Evolutionary conservation across 2,888 invertebrate genomes (phyloP).

Genomic region (Meganola albula): DNA sequence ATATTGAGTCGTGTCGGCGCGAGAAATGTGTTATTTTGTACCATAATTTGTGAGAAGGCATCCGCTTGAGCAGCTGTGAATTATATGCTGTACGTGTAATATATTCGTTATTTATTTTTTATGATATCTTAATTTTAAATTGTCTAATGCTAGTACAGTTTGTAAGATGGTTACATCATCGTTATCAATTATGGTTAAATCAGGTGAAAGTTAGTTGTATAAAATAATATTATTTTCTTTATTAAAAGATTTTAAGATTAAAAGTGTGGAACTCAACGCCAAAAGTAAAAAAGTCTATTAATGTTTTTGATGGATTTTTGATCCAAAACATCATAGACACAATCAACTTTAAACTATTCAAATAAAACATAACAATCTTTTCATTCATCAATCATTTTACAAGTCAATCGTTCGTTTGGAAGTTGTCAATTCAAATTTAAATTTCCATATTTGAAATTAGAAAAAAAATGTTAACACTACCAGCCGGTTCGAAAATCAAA

Average conservation of each 20-base stretch:
- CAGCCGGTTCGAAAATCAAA: conserved; percentile 30
- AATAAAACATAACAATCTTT: conserved; percentile 22
- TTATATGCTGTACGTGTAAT: conserved; percentile 49
- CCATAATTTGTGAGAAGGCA: conserved; percentile 76
- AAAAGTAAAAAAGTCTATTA: too few species aligned
- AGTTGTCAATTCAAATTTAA: conserved; percentile 47
- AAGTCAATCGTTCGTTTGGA: conserved; percentile 28
- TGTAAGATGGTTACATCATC: conserved; percentile 35
- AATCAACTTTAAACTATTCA: conserved; percentile 16
- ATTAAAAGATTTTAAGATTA: too few species aligned
- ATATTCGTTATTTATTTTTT: conserved; percentile 45
- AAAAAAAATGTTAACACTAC: conserved; percentile 38
- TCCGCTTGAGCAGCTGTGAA: conserved; percentile 74
- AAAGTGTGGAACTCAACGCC: too few species aligned
- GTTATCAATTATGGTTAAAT: too few species aligned
- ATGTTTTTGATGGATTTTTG: too few species aligned
- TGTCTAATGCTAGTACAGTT: too few species aligned
- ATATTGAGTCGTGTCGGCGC: conserved; percentile 61
- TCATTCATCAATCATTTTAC: conserved; percentile 33
- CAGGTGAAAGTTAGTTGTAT: too few species aligned
- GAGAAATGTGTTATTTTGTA: conserved; percentile 76
- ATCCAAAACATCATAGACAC: conserved; percentile 15
- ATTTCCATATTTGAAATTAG: conserved; percentile 30
- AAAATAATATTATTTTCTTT: too few species aligned
- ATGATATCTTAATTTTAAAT: conserved; percentile 44